Base-by-base conservation (phyloP, 2,888 invertebrate genomes). In the Chrysolina oricalcia region DNA sequence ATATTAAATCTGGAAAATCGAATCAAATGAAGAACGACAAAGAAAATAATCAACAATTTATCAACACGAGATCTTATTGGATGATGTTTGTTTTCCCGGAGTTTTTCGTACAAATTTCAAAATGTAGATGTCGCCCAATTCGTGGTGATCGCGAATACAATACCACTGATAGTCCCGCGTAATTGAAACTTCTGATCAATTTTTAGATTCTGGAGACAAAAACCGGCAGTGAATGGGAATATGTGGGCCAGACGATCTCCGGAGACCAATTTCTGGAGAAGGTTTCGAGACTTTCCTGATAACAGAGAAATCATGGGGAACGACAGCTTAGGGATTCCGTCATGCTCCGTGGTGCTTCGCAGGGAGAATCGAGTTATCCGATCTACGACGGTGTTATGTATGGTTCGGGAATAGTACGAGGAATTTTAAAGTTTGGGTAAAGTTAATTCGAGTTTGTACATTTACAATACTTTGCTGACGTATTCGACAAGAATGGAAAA, bases 271-370 rank as follows among this genome's bases (percentile, higher is more conserved):
- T 53, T 8, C n/a, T 6, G 9, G 10, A n/a, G 35, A 27, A 13
- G 59, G 27, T 59, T 59, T 27, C 65, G 10, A 23, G 65, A 41
- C 15, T 35, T 41, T 64, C 64, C 40, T 50, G 71, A 71, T 71
- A 71, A 65, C 13, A n/a, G 41, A 35, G 71, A 56, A 71, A 71
- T 65, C 65, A 65, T 27, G 48, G 70, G 10, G 17, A 65, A 71
- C n/a, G 41, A 53, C 65, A 71, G 71, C 65, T 71, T 41, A 23
- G 71, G 71, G 71, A 68, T n/a, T 40, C 13, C 15, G 68, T 27
- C 19, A 13, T 13, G 11, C 48, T 15, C 53, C 13, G 10, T 13
- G 21, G 53, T 53, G 53, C 19, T 53, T 53, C 21, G 19, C 21
- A 11, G 21, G 11, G 21, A 19, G 23, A 11, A 53, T 13, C 11